Evolutionary conservation across 1,140 invertebrate genomes (phyloP).

Genomic region (Meloidogyne chitwoodi): DNA sequence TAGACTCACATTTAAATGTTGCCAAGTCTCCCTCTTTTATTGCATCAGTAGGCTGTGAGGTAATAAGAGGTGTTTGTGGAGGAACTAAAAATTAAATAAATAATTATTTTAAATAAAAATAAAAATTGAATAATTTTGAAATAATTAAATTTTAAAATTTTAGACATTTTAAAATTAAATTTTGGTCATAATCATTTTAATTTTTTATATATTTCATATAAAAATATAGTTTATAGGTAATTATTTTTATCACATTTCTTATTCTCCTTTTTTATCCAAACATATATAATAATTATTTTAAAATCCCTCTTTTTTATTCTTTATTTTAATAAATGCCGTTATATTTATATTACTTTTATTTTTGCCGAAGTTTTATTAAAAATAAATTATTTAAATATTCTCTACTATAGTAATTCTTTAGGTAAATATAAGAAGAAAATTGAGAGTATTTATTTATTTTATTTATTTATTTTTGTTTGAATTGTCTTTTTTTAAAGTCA

Average conservation of each 20-base stretch:
- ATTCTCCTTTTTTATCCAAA: no score
- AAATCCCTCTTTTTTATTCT: not conserved
- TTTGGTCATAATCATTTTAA: no score
- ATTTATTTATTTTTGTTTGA: not conserved
- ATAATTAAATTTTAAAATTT: no score
- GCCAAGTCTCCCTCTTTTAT: conserved; percentile 38
- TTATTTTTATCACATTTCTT: no score
- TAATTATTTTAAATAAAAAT: not conserved
- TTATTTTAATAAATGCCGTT: not conserved
- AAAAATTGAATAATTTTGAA: not conserved
- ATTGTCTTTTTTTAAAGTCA: not conserved
- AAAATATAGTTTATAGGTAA: no score
- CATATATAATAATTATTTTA: no score
- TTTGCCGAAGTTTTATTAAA: not conserved
- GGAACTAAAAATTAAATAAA: conserved; percentile 28
- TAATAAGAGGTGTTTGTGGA: conserved; percentile 26
- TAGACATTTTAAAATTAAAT: no score
- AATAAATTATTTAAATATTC: not conserved
- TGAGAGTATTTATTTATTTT: not conserved
- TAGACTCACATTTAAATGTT: conserved; percentile 31
- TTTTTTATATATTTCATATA: no score
- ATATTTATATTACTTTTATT: not conserved
- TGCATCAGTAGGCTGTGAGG: conserved; percentile 22
- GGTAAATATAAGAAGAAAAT: not conserved
- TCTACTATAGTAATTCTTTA: not conserved